A percentile compares a stretch with the other conserved stretches of the same genome.
Conservation (phyloP, 2,113 vertebrate genomes). For the Tachysurus fulvidraco region DNA sequence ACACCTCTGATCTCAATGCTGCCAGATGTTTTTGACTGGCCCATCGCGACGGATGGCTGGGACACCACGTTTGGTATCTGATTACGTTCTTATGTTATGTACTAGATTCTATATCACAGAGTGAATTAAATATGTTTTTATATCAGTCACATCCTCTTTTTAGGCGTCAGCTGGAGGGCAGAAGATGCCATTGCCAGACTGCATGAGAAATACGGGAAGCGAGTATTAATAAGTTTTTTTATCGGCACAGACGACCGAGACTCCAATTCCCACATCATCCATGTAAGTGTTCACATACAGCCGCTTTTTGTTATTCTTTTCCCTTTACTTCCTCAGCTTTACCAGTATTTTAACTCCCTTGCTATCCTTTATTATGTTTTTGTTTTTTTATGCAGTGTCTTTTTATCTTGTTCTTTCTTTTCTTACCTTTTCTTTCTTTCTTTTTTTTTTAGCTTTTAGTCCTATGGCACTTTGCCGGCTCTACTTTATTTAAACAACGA, state of each 20-base stretch:
- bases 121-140: background rate
- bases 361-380: background rate
- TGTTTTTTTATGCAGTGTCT: background rate
- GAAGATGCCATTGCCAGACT: constrained; percentile 83
- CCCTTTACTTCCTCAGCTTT: too few relatives aligned
- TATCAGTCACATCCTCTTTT: background rate
- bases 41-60: constrained; percentile 84
- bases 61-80: constrained; percentile 75
- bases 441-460: background rate
- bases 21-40: constrained; percentile 84
- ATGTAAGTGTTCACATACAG: constrained; percentile 78
- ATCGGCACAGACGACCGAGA: constrained; percentile 89
- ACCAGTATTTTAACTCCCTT: background rate
- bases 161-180: constrained; percentile 81
- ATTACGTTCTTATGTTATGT: background rate
- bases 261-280: constrained; percentile 87
- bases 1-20: constrained; percentile 80
- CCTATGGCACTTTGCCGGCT: background rate
- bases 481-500: constrained; percentile 1
- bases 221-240: constrained; percentile 87
- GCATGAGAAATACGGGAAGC: constrained; percentile 86
- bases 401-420: background rate
- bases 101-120: background rate
- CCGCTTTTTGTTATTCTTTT: background rate
- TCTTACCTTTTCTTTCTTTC: background rate